Evolutionary conservation across 2,797 vertebrate genomes (phyloP).

Genomic region (Triplophysa bombifrons): DNA sequence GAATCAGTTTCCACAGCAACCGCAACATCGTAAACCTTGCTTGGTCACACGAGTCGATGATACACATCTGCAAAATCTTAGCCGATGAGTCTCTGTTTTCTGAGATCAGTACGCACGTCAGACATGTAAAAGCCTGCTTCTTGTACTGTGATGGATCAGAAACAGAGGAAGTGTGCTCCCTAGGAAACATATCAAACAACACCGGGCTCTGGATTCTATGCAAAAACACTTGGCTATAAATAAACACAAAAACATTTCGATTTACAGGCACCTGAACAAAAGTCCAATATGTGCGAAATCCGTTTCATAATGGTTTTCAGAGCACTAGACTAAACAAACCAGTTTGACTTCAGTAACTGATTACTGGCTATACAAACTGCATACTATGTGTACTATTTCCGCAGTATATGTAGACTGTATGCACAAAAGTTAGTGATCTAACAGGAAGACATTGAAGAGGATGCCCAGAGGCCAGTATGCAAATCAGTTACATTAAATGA

Average conservation of each 20-base stretch:
- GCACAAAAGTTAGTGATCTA: neutral
- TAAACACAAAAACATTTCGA: neutral
- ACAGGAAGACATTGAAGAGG: neutral
- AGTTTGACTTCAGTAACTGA: neutral
- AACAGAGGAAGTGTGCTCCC: neutral
- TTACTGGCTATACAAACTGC: neutral
- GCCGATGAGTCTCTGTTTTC: constrained; percentile 49
- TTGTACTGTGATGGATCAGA: neutral
- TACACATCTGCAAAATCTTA: constrained; percentile 47
- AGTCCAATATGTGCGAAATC: neutral
- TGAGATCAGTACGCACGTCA: constrained; percentile 5
- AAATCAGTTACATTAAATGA: neutral
- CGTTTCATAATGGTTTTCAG: constrained; percentile 4
- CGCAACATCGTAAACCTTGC: constrained; percentile 56
- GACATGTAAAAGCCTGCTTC: constrained; percentile 10
- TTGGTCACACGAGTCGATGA: constrained; percentile 49
- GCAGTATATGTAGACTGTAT: neutral
- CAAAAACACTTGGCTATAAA: constrained; percentile 1
- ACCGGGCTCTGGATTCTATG: neutral
- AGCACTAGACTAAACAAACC: neutral
- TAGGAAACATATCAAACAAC: constrained; percentile 17
- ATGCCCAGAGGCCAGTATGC: neutral
- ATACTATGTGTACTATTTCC: neutral
- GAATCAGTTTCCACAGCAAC: constrained; percentile 65
- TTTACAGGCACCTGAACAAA: neutral